Percentiles rank a stretch among this genome's conserved stretches.
Conservation (phyloP, 2,113 vertebrate genomes). For the Sturnus vulgaris region DNA sequence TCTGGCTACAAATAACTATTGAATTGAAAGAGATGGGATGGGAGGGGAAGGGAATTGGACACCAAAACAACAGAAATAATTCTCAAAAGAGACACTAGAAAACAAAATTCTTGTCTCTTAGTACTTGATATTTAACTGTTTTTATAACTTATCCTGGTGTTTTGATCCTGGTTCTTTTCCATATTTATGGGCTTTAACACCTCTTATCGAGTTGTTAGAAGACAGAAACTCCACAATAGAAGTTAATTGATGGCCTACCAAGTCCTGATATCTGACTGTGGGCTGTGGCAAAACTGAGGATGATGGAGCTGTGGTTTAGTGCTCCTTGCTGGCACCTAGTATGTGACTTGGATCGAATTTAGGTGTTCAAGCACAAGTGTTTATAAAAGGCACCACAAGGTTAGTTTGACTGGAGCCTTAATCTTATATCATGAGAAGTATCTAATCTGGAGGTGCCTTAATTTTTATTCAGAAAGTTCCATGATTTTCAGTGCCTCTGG, state of each 20-base stretch:
- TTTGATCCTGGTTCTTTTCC: neutral
- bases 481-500: neutral
- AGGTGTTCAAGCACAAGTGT: neutral
- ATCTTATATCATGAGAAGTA: neutral
- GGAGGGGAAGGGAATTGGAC: neutral
- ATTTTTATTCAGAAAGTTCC: neutral
- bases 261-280: neutral
- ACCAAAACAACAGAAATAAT: neutral
- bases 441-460: neutral
- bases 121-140: neutral
- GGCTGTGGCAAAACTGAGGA: neutral
- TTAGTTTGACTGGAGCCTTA: neutral
- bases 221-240: neutral
- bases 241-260: neutral
- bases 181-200: neutral
- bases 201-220: neutral
- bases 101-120: neutral
- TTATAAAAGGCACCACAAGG: neutral
- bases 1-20: neutral
- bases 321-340: neutral
- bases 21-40: neutral
- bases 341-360: neutral
- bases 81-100: neutral
- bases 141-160: neutral
- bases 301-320: neutral